These are phyloP conservation scores for Coluber constrictor DNA, from an alignment of 2,797 vertebrate genomes.

Conservation along the genomic window DNA sequence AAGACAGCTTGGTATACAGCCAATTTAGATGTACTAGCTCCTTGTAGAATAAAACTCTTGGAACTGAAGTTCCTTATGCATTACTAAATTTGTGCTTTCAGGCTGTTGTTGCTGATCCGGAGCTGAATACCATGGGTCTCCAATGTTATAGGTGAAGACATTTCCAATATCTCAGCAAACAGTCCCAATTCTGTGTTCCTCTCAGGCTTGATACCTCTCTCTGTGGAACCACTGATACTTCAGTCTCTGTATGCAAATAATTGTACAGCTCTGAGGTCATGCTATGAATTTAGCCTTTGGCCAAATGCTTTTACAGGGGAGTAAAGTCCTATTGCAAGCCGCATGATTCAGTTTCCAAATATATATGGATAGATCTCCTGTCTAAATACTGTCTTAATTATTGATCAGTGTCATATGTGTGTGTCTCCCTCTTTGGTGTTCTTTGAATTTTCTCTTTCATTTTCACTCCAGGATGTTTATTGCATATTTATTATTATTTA, in stretches of 20 bases:
- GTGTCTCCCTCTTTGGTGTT: not conserved
- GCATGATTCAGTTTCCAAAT: not conserved
- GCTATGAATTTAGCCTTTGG: not conserved
- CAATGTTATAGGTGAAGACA: not conserved
- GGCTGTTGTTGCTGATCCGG: not conserved
- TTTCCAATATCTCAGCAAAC: not conserved
- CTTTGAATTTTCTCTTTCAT: not conserved
- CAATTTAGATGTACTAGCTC: not conserved
- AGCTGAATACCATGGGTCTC: not conserved
- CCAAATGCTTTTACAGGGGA: not conserved
- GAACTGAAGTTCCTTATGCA: not conserved
- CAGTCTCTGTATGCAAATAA: not conserved
- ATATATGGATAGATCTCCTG: not conserved
- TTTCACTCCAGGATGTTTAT: constrained; percentile 17
- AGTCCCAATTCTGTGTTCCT: not conserved
- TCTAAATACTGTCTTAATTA: not conserved
- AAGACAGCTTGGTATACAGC: not conserved
- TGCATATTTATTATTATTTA: not conserved
- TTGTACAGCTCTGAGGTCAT: not conserved
- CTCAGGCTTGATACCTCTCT: not conserved
- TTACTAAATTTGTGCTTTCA: not conserved
- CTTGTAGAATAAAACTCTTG: not conserved
- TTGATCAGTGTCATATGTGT: not conserved
- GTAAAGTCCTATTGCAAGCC: not conserved
- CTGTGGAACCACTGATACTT: not conserved